Conservation (phyloP, 2,888 invertebrate species). For the Plebejus melissa region DNA sequence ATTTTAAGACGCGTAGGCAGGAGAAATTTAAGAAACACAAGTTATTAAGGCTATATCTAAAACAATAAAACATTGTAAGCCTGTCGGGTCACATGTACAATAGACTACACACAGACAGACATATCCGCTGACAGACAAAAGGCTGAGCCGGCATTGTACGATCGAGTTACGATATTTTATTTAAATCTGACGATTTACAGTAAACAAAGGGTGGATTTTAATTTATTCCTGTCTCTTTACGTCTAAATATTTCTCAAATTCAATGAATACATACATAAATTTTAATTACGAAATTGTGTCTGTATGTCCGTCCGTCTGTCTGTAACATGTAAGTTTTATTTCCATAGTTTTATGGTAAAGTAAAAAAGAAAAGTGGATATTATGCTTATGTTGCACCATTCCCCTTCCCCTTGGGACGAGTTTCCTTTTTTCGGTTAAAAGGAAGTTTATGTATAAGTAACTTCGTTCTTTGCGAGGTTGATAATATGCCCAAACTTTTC, state of each 20-base stretch:
- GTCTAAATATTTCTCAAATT: background rate
- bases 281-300: too few species aligned
- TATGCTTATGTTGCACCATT: background rate
- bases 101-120: slow-evolving; percentile 19
- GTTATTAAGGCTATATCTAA: background rate
- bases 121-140: slow-evolving; percentile 18
- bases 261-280: too few species aligned
- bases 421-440: slow-evolving; percentile 1
- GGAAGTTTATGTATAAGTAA: background rate
- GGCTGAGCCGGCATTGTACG: slow-evolving; percentile 14
- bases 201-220: slow-evolving; percentile 2
- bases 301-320: too few species aligned
- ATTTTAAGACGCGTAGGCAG: background rate
- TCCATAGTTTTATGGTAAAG: background rate
- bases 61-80: slow-evolving; percentile 12
- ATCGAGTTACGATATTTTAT: slow-evolving; percentile 20
- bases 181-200: slow-evolving; percentile 6
- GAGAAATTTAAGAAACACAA: background rate
- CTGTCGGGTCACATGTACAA: slow-evolving; percentile 18
- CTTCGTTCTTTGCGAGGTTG: too few species aligned
- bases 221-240: background rate
- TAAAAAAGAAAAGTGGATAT: background rate
- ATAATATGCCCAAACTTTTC: background rate
- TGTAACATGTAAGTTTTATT: background rate
- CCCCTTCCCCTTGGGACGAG: background rate